These are phyloP conservation scores for Eurypyga helias DNA, from an alignment of 2,113 vertebrate species.

Conservation along the genomic window DNA sequence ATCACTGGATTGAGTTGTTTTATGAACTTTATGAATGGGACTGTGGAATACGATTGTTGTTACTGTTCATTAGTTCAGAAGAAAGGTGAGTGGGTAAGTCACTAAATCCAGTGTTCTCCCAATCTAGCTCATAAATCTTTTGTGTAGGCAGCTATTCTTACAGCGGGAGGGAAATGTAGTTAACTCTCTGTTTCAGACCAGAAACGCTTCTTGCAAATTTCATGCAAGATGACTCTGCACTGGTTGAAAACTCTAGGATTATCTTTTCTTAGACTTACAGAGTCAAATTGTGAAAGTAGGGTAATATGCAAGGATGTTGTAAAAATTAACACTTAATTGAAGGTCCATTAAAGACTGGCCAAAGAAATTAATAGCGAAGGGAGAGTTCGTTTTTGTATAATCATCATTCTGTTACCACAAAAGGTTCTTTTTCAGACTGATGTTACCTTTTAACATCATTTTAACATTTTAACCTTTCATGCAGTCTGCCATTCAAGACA, in stretches of 20 bases:
- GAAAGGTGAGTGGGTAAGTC: neutral
- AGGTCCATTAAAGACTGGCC: neutral
- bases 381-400: neutral
- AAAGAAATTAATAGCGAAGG: neutral
- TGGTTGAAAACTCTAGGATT: neutral
- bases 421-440: neutral
- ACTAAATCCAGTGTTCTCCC: neutral
- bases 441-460: neutral
- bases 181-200: neutral
- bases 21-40: neutral
- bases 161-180: neutral
- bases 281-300: neutral
- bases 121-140: neutral
- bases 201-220: neutral
- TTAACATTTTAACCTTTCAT: no score
- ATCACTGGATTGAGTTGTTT: neutral
- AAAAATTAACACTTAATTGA: neutral
- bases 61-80: slow-evolving; percentile 7
- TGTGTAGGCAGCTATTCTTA: neutral
- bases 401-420: neutral
- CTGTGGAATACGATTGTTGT: neutral
- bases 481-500: neutral
- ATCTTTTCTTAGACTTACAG: neutral
- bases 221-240: neutral
- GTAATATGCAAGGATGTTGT: neutral